These are phyloP conservation scores for Hyperoplus lanceolatus DNA, from an alignment of 2,797 vertebrate genomes.

Conservation along the genomic window DNA sequence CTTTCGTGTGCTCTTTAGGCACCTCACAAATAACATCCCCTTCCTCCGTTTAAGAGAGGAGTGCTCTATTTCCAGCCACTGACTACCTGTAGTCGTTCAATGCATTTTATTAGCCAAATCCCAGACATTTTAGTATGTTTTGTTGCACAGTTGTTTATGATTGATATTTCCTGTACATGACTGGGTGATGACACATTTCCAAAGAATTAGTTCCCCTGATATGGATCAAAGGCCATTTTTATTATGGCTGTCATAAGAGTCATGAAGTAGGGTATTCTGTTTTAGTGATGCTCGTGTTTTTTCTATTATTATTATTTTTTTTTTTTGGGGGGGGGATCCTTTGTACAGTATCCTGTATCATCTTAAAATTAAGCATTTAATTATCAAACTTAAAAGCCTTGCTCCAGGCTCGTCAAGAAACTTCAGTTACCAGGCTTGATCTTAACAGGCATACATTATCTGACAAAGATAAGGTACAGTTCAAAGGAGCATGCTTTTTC, in stretches of 20 bases:
- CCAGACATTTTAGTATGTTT: not conserved
- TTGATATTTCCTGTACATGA: not conserved
- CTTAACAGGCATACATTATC: not conserved
- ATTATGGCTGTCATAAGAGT: not conserved
- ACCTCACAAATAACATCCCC: constrained; percentile 2
- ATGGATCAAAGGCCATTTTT: not conserved
- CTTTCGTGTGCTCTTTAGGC: not conserved
- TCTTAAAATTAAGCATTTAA: not conserved
- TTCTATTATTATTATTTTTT: not conserved
- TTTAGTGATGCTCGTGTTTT: not conserved
- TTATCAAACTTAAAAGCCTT: constrained; percentile 3
- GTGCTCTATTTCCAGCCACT: not conserved
- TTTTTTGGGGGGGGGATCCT: not conserved
- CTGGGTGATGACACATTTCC: not conserved
- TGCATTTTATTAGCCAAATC: not conserved
- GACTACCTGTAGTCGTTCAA: not conserved
- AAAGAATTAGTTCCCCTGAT: not conserved
- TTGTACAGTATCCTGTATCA: not conserved
- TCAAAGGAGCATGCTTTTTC: constrained; percentile 35
- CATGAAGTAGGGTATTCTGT: not conserved
- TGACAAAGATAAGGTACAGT: constrained; percentile 5
- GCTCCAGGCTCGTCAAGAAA: not conserved
- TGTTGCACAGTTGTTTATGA: not conserved
- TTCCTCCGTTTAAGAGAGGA: not conserved
- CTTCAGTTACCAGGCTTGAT: not conserved